phyloP scores from a whole-genome alignment of 2,113 vertebrate species.

The Amphiprion percula region DNA sequence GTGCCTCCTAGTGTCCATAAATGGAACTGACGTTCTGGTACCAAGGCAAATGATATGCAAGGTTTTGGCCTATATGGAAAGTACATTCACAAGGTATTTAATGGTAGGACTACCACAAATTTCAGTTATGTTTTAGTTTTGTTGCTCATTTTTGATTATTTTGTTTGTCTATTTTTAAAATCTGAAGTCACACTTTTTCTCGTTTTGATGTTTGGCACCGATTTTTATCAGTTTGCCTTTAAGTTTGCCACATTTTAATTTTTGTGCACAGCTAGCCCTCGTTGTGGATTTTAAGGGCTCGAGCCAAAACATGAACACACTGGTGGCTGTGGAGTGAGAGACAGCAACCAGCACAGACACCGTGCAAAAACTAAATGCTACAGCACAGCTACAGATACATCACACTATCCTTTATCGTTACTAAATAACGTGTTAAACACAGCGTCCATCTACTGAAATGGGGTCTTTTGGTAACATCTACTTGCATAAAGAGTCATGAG shows the following conservation, averaged over 20 bases:
- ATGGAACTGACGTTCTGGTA: conserved; percentile 31
- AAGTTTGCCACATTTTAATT: conserved; percentile 75
- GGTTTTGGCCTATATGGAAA: conserved; percentile 28
- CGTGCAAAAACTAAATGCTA: conserved; percentile 33
- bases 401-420: conserved; percentile 24
- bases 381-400: conserved; percentile 27
- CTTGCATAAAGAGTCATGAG: conserved; percentile 14
- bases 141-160: conserved; percentile 17
- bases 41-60: conserved; percentile 24
- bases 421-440: conserved; percentile 26
- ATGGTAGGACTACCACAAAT: conserved; percentile 48
- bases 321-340: conserved; percentile 41
- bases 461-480: conserved; percentile 5
- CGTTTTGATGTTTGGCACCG: conserved; percentile 36
- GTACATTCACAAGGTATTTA: conserved; percentile 44
- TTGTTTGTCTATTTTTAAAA: conserved; percentile 19
- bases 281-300: conserved; percentile 66
- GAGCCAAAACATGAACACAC: conserved; percentile 56
- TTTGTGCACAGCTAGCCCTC: conserved; percentile 49
- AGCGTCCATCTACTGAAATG: conserved; percentile 23
- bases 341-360: conserved; percentile 53
- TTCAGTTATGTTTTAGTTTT: conserved; percentile 48
- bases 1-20: conserved; percentile 63
- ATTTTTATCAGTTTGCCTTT: conserved; percentile 71
- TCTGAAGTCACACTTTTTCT: conserved; percentile 28